Base-by-base conservation (phyloP, 2,888 invertebrate genomes). In the Athalia rosae region DNA sequence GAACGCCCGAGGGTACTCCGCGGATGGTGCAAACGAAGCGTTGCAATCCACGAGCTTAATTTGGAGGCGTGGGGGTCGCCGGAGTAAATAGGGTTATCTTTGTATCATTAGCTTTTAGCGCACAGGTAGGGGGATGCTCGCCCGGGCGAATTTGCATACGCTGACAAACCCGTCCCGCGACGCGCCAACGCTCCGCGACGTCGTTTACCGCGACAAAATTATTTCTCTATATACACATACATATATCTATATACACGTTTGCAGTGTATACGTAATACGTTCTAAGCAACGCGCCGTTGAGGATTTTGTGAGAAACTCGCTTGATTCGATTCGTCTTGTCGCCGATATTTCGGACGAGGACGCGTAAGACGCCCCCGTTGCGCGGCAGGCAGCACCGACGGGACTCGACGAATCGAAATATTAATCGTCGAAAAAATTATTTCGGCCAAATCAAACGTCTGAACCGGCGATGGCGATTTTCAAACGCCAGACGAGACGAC, bases 81-180 rank as follows among this genome's bases (percentile, higher is more conserved):
- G 78, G 80, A 79, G 79, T 79, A 79, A 78, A 80, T 80, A 79
- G 79, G 81, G 84, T 85, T 87, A 86, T 87, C 88, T 88, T 87
- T 87, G 88, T 88, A 81, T 85, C 88, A 89, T 89, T 88, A 88
- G 86, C 86, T 87, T 87, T 88, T 86, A 88, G 87, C 84, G 84
- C 80, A 79, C 78, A 80, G 79, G 80, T 82, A 80, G 82, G 15
- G 67, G 53, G 71, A n/a, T 8, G 56, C 4, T 7, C 6, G 61
- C 28, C 28, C 28, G 48, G 61, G 61, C n/a, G 79, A 82, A 86
- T 87, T 86, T 85, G 82, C 85, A 84, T 85, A 81, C 82, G 83
- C 85, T 83, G 85, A 84, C 82, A 79, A 80, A 83, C 80, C 79
- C 79, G 56, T 50, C 58, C 28, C 45, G 48, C n/a, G 64, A 64